Evolutionary conservation across 2,888 invertebrate species (phyloP).

Genomic region (Athetis lepigone): DNA sequence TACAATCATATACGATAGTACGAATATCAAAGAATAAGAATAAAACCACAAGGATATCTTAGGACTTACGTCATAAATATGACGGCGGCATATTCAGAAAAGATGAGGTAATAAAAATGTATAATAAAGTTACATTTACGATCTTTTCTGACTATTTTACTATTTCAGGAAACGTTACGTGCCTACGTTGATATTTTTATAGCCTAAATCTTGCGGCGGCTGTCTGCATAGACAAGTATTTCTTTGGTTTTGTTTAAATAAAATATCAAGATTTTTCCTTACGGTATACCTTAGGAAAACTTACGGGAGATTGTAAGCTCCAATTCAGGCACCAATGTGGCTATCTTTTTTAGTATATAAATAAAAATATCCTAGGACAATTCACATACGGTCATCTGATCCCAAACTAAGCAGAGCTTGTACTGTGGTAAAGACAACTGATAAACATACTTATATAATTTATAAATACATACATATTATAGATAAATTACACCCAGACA

Average conservation of each 20-base stretch:
- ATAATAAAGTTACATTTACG: constrained; percentile 62
- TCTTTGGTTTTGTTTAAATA: constrained; percentile 19
- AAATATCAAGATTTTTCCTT: background rate
- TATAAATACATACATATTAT: too few relatives aligned
- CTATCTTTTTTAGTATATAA: too few relatives aligned
- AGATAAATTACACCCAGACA: too few relatives aligned
- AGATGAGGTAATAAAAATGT: constrained; percentile 59
- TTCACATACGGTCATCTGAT: too few relatives aligned
- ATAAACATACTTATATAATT: too few relatives aligned
- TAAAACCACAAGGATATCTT: constrained; percentile 40
- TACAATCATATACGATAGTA: constrained; percentile 11
- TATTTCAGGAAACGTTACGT: constrained; percentile 40
- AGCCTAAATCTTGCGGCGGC: constrained; percentile 32
- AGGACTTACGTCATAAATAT: constrained; percentile 52
- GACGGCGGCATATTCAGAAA: constrained; percentile 53
- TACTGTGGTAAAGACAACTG: too few relatives aligned
- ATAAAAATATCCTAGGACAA: too few relatives aligned
- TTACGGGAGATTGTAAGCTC: too few relatives aligned
- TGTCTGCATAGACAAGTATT: constrained; percentile 24
- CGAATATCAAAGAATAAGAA: constrained; percentile 29
- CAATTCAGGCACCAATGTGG: too few relatives aligned
- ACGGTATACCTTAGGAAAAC: too few relatives aligned
- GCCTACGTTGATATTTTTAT: constrained; percentile 44
- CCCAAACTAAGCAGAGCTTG: too few relatives aligned
- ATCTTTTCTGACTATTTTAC: constrained; percentile 56